These are phyloP conservation scores for Adineta ricciae DNA, from an alignment of 2,888 invertebrate genomes.

Conservation along the genomic window DNA sequence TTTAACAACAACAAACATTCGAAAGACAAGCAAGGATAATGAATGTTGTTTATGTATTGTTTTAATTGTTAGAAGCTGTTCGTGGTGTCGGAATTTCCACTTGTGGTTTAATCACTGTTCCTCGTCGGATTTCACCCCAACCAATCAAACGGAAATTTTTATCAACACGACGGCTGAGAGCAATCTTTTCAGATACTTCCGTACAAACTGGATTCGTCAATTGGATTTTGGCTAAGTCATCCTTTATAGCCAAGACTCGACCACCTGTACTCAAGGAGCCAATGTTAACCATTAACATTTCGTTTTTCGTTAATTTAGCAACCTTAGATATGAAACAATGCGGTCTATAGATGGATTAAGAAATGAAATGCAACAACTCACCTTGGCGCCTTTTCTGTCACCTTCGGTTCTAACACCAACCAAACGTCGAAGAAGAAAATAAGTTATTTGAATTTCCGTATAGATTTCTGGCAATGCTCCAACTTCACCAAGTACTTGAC, in stretches of 20 bases:
- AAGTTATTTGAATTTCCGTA: constrained; percentile 92
- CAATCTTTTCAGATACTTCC: constrained; percentile 94
- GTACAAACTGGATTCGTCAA: constrained; percentile 96
- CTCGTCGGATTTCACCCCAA: constrained; percentile 97
- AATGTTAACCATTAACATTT: constrained; percentile 90
- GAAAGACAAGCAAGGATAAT: not conserved
- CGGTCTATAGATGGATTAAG: no score
- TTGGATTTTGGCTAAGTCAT: constrained; percentile 90
- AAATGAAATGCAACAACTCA: constrained; percentile 39
- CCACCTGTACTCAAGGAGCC: constrained; percentile 97
- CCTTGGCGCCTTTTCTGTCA: constrained; percentile 95
- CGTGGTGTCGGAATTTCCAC: not conserved
- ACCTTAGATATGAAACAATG: constrained; percentile 54
- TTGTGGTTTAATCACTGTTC: constrained; percentile 78
- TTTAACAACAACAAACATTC: not conserved
- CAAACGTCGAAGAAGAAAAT: constrained; percentile 83
- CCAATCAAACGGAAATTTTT: constrained; percentile 99
- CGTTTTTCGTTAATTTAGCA: constrained; percentile 76
- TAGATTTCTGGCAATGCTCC: constrained; percentile 91
- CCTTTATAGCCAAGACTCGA: constrained; percentile 80
- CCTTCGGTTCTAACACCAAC: constrained; percentile 95
- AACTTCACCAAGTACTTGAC: constrained; percentile 89
- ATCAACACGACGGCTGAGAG: constrained; percentile 92
- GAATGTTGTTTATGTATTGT: not conserved
- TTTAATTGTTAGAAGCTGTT: not conserved